A percentile compares a stretch with the other conserved stretches of the same genome.
Evolutionary conservation across 2,888 invertebrate species (phyloP).

Genomic region (Hypsopygia costalis): DNA sequence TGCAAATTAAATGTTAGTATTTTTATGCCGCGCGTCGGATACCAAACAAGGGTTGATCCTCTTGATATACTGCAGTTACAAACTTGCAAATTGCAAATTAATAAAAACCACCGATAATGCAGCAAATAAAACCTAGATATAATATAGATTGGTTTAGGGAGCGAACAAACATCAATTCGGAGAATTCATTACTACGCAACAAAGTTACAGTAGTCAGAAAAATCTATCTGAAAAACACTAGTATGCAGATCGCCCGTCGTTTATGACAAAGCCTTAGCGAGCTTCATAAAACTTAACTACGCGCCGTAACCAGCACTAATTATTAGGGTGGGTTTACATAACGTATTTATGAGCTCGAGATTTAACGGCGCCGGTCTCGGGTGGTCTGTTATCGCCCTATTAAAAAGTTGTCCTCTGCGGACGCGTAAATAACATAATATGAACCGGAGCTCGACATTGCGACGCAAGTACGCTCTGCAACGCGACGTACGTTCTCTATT

Average conservation of each 20-base stretch:
- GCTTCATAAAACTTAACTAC: constrained; percentile 77
- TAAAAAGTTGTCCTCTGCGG: constrained; percentile 78
- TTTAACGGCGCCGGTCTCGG: constrained; percentile 73
- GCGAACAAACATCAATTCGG: no score
- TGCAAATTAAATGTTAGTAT: no score
- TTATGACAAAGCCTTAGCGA: constrained; percentile 20
- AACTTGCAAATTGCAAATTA: no score
- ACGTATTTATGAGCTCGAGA: constrained; percentile 78
- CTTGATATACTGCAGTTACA: no score
- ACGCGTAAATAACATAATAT: constrained; percentile 71
- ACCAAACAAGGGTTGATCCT: no score
- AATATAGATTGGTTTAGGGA: no score
- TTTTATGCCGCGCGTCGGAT: no score
- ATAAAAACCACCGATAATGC: no score
- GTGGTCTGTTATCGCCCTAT: constrained; percentile 78
- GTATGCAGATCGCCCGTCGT: neutral
- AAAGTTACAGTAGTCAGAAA: no score
- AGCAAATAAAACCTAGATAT: no score
- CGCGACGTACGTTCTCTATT: constrained; percentile 4
- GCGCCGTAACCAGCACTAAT: constrained; percentile 76
- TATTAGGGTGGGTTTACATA: constrained; percentile 80
- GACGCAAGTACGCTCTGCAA: constrained; percentile 10
- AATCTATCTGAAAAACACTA: neutral
- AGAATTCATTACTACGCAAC: no score
- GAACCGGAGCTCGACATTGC: constrained; percentile 38